Evolutionary conservation across 2,888 invertebrate genomes (phyloP).

Genomic region (Eumacrocentrus americanus): DNA sequence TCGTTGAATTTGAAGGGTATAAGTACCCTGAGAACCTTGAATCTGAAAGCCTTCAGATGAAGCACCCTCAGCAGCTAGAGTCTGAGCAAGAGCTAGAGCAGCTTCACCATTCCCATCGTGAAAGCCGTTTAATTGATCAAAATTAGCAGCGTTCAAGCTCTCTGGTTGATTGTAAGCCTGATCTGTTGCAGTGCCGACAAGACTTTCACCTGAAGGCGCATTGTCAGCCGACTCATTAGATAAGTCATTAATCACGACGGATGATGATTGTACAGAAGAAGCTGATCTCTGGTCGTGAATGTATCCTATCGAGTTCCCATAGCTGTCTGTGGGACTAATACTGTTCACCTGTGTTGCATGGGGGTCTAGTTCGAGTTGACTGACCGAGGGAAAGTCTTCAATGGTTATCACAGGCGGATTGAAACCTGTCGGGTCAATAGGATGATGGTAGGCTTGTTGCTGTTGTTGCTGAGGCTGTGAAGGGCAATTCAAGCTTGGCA

Average conservation of each 20-base stretch:
- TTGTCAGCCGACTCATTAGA: conserved; percentile 10
- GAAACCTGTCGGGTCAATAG: background rate
- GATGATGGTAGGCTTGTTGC: background rate
- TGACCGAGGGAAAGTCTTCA: conserved; percentile 37
- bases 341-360: conserved; percentile 40
- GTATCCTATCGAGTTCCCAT: conserved; percentile 49
- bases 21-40: conserved; percentile 68
- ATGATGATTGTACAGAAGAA: conserved; percentile 18
- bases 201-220: conserved; percentile 30
- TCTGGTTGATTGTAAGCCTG: conserved; percentile 43
- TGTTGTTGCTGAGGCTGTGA: too few species aligned
- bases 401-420: background rate
- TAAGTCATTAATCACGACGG: background rate
- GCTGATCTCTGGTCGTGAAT: conserved; percentile 13
- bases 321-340: conserved; percentile 53
- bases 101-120: conserved; percentile 46
- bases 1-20: conserved; percentile 78
- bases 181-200: too few species aligned
- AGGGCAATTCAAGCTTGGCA: background rate
- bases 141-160: conserved; percentile 17
- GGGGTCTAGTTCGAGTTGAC: conserved; percentile 48
- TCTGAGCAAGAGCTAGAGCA: conserved; percentile 50
- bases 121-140: conserved; percentile 44
- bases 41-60: conserved; percentile 52
- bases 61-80: conserved; percentile 43